Evolutionary conservation across 2,113 vertebrate genomes (phyloP), one percentile per base, ranked within the genome.

Genomic region (Polyodon spathula): DNA sequence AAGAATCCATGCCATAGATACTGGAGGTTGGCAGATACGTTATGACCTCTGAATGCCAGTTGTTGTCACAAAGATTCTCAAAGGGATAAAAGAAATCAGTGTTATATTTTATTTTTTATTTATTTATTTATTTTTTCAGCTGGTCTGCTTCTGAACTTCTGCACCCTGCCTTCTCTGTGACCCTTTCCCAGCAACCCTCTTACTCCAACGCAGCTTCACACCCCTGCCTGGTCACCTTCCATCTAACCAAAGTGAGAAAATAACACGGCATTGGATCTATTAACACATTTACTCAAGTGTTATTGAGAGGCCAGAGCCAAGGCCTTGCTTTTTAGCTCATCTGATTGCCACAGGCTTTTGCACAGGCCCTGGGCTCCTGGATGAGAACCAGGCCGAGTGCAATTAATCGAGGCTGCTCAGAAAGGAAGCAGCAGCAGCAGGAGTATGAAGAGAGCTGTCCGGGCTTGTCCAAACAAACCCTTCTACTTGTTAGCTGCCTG

Each of bases 191-290:
- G 56, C 73, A 75, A 77, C 71, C 67, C n/a, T 53, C 68, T 82
- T 69, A 78, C 79, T 78, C 74, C 63, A 61, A 70, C 71, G 75
- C 76, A 78, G 82, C 79, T 80, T 88, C 81, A 77, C 81, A 81
- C 82, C 87, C 48, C 83, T 72, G 73, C 80, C 84, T 80, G 81
- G 86, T 80, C 81, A 83, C 78, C 81, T 85, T 78, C 80, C 78
- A 77, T 88, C 61, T 84, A 78, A n/a, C 69, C 72, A 80, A 88
- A 85, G 87, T 92, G 88, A 83, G 89, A 93, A 92, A 90, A 89
- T 86, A 89, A 88, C 84, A 89, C 90, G 85, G 86, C 83, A 81
- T 89, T 84, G 88, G 82, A 81, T 83, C 87, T 90, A 91, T 91
- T 91, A 90, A 88, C 88, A 92, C 81, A 48, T 90, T 77, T 82